These are phyloP conservation scores for Entomobrya multifasciata DNA, from an alignment of 2,888 invertebrate species.

Conservation along the genomic window DNA sequence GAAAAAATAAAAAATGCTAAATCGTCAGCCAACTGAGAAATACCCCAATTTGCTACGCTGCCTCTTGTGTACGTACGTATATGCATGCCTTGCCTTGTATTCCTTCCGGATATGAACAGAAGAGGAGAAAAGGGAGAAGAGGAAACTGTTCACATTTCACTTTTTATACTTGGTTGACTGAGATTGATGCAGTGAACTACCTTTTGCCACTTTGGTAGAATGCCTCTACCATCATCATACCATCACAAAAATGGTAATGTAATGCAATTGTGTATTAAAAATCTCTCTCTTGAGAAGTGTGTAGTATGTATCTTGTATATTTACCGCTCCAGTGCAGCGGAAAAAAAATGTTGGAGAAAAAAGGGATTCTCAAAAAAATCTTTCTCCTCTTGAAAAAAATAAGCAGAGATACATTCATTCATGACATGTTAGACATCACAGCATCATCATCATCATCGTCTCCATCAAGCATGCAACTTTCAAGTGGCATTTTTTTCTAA, in stretches of 20 bases:
- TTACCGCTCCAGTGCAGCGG: slow-evolving; percentile 38
- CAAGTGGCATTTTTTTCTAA: slow-evolving; percentile 21
- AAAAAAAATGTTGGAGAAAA: too few species aligned
- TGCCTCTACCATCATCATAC: not conserved
- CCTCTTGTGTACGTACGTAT: too few species aligned
- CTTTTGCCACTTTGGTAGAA: not conserved
- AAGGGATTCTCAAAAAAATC: too few species aligned
- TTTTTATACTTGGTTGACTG: slow-evolving; percentile 48
- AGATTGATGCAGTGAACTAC: slow-evolving; percentile 58
- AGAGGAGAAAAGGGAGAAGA: not conserved
- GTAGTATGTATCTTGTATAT: not conserved
- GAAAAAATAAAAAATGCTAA: slow-evolving; percentile 27
- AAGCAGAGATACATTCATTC: not conserved
- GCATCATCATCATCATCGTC: not conserved
- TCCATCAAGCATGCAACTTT: slow-evolving; percentile 10
- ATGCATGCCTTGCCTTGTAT: not conserved
- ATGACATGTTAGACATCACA: not conserved
- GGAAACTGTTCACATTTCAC: slow-evolving; percentile 13
- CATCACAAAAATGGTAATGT: slow-evolving; percentile 7
- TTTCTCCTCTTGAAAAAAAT: too few species aligned
- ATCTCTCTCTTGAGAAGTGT: not conserved
- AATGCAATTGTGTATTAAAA: slow-evolving; percentile 38
- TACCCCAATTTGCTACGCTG: slow-evolving; percentile 62
- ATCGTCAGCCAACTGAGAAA: slow-evolving; percentile 64
- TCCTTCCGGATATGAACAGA: slow-evolving; percentile 48